These are phyloP conservation scores for Ispidina lecontei DNA, from an alignment of 2,797 vertebrate species.

Conservation along the genomic window DNA sequence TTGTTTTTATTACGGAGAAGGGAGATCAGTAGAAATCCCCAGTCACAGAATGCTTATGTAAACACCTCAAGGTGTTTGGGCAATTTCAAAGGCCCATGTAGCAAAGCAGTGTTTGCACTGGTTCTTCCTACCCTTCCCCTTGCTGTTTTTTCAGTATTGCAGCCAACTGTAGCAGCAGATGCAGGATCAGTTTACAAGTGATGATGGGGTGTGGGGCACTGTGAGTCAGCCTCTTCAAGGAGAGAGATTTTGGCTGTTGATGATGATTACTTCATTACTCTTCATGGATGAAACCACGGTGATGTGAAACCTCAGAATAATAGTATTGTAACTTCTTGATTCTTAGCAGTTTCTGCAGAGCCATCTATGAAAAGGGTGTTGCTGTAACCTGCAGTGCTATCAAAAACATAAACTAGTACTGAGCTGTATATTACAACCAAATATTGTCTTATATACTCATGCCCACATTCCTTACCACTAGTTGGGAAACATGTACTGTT, in stretches of 20 bases:
- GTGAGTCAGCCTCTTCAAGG: background rate
- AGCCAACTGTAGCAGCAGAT: background rate
- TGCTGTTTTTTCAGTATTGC: background rate
- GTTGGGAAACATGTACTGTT: background rate
- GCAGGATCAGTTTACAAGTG: background rate
- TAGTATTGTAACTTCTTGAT: background rate
- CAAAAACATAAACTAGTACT: background rate
- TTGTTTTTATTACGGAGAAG: background rate
- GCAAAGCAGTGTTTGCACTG: background rate
- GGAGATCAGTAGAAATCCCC: background rate
- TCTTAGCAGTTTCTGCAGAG: background rate
- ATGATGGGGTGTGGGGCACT: rapidly evolving
- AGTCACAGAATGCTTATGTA: background rate
- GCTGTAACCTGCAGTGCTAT: background rate
- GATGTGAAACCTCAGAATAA: background rate
- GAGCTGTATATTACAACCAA: background rate
- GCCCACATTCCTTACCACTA: background rate
- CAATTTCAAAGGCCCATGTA: background rate
- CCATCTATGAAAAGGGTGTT: rapidly evolving
- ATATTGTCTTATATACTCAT: background rate
- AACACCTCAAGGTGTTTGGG: background rate
- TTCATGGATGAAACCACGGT: background rate
- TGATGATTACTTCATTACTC: background rate
- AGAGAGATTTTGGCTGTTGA: background rate
- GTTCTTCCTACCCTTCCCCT: background rate